Evolutionary conservation across 2,113 vertebrate species (phyloP).

Genomic region (Mobula birostris): DNA sequence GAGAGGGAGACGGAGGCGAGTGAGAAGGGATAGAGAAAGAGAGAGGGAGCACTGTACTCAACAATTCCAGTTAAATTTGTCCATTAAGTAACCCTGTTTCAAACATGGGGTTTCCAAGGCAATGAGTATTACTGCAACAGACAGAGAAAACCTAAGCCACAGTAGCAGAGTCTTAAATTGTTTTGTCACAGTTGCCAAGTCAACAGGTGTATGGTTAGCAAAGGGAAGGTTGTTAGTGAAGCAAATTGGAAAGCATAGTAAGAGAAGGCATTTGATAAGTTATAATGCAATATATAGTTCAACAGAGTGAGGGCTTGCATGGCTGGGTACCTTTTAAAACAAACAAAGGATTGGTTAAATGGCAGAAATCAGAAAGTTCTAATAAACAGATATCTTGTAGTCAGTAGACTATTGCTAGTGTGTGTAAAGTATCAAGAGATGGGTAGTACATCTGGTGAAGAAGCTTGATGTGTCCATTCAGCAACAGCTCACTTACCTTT

Average conservation of each 20-base stretch:
- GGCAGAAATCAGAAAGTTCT: too few species aligned
- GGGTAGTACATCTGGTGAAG: too few species aligned
- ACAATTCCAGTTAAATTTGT: background rate
- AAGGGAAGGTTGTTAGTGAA: background rate
- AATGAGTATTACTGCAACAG: background rate
- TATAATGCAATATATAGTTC: background rate
- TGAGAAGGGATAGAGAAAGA: too few species aligned
- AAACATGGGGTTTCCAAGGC: background rate
- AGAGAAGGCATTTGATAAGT: background rate
- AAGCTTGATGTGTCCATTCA: too few species aligned
- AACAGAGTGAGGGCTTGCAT: background rate
- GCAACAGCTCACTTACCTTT: too few species aligned
- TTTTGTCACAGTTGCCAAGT: background rate
- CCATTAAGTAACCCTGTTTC: background rate
- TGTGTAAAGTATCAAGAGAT: too few species aligned
- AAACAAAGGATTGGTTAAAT: too few species aligned
- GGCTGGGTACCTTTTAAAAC: too few species aligned
- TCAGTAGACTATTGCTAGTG: too few species aligned
- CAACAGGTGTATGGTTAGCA: slow-evolving; percentile 12
- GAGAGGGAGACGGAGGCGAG: too few species aligned
- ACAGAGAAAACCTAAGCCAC: background rate
- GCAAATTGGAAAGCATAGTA: background rate
- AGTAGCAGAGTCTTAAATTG: background rate
- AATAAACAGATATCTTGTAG: too few species aligned
- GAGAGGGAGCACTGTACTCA: background rate